Evolutionary conservation across 2,113 vertebrate genomes (phyloP), one percentile per base, ranked within the genome.

Genomic region (Bufo gargarizans): DNA sequence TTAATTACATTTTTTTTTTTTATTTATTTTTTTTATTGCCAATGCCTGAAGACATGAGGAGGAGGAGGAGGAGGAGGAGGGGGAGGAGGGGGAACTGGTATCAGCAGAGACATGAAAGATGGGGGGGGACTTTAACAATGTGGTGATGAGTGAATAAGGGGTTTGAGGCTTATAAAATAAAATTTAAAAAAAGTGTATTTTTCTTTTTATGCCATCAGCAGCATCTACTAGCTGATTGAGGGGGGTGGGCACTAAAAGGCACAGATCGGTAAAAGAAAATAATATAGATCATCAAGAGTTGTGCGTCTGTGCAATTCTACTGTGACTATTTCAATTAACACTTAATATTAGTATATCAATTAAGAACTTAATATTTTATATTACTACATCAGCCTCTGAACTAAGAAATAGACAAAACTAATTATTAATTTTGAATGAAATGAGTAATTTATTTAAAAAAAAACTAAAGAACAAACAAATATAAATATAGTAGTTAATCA

Each of bases 1-100:
- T 80, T 87, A 79, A 79, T 86, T 86, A 87, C 22, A 47, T 86
- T 56, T 12, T 80, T 69, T 78, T 59, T 49, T 61, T 7, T 55
- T n/a, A 55, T 55, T 6, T 55, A 55, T 61, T 49, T 59, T 45
- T 47, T 47, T 72, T 72, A 76, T 76, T 76, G 16, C 43, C 84
- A 77, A 63, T 47, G 74, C 84, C 47, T 53, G 47, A 67, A 77
- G 59, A 84, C 74, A 33, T 4, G n/a, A 79, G 45, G 72, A 50
- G 71, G 33, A 22, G 55, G 56, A 17, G 83, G 50, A 13, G 84
- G 33, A n/a, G 2, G 3, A 19, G 33, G 20, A 77, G 63, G 17
- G n/a, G n/a, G n/a, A 33, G 33, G 33, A 33, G 33, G 33, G 33
- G 33, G 33, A 33, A 33, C 33, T 33, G 33, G 33, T 33, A 33